These are phyloP conservation scores for Oscheius sp. DNA, from an alignment of 2,888 invertebrate species.

Conservation along the genomic window DNA sequence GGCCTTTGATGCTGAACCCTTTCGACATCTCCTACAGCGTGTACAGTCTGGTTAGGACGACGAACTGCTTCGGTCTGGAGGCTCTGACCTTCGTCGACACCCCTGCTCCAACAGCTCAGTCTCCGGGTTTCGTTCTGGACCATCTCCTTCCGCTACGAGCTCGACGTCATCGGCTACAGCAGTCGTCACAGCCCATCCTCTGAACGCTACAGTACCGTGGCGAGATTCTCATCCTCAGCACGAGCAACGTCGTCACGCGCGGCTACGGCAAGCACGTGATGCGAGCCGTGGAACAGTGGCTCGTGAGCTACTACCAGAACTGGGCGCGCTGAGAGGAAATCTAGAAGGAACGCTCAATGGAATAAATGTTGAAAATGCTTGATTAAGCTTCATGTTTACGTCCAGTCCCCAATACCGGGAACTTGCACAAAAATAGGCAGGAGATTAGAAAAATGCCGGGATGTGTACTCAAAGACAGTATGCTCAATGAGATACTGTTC, in stretches of 20 bases:
- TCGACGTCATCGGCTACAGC: not conserved
- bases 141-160: not conserved
- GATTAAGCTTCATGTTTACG: too few relatives aligned
- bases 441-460: too few relatives aligned
- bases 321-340: too few relatives aligned
- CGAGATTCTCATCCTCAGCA: not conserved
- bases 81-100: not conserved
- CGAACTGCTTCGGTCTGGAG: constrained; percentile 9
- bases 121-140: not conserved
- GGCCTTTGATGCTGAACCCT: not conserved
- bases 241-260: not conserved
- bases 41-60: not conserved
- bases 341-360: too few relatives aligned
- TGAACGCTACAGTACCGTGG: not conserved
- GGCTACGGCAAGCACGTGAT: not conserved
- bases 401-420: too few relatives aligned
- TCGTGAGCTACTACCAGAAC: not conserved
- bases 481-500: too few relatives aligned
- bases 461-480: too few relatives aligned
- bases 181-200: not conserved
- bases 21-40: not conserved
- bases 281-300: not conserved
- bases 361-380: too few relatives aligned
- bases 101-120: not conserved
- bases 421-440: too few relatives aligned